Evolutionary conservation across 2,888 invertebrate species (phyloP), one percentile per base, ranked within the genome.

Genomic region (Diabrotica balteata): DNA sequence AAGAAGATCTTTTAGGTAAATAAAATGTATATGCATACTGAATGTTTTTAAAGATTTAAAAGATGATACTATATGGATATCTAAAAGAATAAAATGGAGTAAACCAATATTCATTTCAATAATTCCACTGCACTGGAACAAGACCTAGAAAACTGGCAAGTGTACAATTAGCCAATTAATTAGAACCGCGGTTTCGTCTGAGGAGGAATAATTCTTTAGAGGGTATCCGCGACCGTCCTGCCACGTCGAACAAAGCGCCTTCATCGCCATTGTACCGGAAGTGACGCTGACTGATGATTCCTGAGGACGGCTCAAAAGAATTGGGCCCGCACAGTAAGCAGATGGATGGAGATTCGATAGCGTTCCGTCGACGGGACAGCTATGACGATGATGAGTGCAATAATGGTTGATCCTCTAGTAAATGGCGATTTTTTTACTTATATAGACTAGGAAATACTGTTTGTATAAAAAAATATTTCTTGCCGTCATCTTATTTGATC

Each of bases 251-350:
- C 82, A 82, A 82, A 81, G 78, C 79, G 73, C 77, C 70, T 73
- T 74, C 73, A 75, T 78, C 80, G 79, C 79, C 80, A 83, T 83
- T 83, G 83, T 83, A 80, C 79, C 81, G 80, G 82, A 82, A 82
- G 80, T 83, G 84, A 84, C 84, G 83, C 80, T 83, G 83, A 84
- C 83, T 83, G 83, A 84, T 84, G 82, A 81, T 82, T 79, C 79
- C 76, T 69, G 77, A 76, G 78, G 73, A 79, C 75, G 77, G 78
- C 79, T 80, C 80, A 81, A 83, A 83, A 82, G 81, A 82, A 81
- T 80, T 80, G 80, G 79, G 77, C 76, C 75, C 78, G 76, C 80
- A 82, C 81, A 81, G 81, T 81, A 80, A 82, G 80, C 80, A 80
- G 81, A 82, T 82, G 81, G 82, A 82, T 81, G 81, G 81, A 80